Percentiles rank a stretch among this genome's conserved stretches.
Evolutionary conservation across 2,113 vertebrate species (phyloP).

Genomic region (Struthidea cinerea): DNA sequence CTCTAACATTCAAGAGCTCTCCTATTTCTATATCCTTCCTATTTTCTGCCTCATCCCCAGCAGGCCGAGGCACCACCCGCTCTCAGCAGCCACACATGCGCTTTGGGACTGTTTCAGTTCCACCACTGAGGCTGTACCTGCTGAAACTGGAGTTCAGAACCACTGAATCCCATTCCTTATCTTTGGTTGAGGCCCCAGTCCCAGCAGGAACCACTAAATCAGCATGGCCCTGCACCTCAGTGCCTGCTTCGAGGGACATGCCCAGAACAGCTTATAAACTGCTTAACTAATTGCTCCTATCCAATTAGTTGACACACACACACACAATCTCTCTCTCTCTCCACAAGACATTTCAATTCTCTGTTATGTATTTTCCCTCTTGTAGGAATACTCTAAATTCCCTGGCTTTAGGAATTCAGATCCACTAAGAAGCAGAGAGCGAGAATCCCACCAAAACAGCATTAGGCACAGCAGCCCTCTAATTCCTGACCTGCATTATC

Average conservation of each 20-base stretch:
- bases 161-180: neutral
- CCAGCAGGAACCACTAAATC: neutral
- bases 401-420: neutral
- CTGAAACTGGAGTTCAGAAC: neutral
- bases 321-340: neutral
- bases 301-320: constrained; percentile 12
- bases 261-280: neutral
- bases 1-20: neutral
- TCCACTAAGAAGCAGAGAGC: neutral
- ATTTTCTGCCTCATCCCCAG: neutral
- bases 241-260: neutral
- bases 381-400: neutral
- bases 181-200: neutral
- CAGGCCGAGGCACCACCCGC: neutral
- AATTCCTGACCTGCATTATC: neutral
- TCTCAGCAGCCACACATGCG: neutral
- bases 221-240: neutral
- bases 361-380: neutral
- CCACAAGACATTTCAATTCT: neutral
- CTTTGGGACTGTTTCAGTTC: neutral
- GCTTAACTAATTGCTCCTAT: constrained; percentile 22
- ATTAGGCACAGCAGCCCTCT: neutral
- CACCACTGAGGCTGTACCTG: neutral
- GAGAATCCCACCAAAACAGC: neutral
- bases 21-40: neutral